Conservation (phyloP, 2,888 invertebrate genomes). For the Pseudanteris insignis region DNA sequence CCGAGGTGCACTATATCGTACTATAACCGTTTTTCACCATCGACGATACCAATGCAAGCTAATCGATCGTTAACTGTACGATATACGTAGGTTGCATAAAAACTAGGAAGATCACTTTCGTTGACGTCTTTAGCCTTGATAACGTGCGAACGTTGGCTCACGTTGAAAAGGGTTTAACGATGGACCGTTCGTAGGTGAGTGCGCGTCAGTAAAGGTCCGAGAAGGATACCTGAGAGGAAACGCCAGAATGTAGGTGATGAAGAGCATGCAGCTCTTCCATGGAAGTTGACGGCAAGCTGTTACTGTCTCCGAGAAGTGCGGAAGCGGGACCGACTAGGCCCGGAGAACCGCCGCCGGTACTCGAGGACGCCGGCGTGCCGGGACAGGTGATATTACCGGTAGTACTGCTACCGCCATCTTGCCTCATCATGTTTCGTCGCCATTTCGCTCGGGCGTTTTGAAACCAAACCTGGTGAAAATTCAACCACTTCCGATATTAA, state of each 20-base stretch:
- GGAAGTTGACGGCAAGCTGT: slow-evolving; percentile 68
- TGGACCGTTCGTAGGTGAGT: slow-evolving; percentile 43
- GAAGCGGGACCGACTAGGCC: slow-evolving; percentile 60
- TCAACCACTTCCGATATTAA: slow-evolving; percentile 21
- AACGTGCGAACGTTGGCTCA: too few relatives aligned
- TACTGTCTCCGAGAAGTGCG: slow-evolving; percentile 67
- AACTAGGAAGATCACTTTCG: slow-evolving; percentile 18
- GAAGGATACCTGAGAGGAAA: slow-evolving; percentile 65
- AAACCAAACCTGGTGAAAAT: slow-evolving; percentile 90
- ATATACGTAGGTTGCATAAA: slow-evolving; percentile 9
- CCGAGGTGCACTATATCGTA: slow-evolving; percentile 18
- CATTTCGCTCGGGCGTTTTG: slow-evolving; percentile 99
- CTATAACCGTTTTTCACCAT: slow-evolving; percentile 25
- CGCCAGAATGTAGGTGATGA: slow-evolving; percentile 69
- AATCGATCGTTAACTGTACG: slow-evolving; percentile 5
- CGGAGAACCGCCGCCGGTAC: slow-evolving; percentile 62
- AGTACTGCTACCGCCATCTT: slow-evolving; percentile 72
- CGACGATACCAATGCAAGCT: slow-evolving; percentile 22
- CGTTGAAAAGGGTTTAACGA: too few relatives aligned
- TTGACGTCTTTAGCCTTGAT: too few relatives aligned
- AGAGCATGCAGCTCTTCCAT: slow-evolving; percentile 69
- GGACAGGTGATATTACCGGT: slow-evolving; percentile 53
- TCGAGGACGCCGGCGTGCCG: slow-evolving; percentile 63
- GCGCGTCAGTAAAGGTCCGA: slow-evolving; percentile 65
- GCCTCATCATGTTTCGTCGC: slow-evolving; percentile 91